Conservation (phyloP, 2,888 invertebrate genomes). For the Athalia cordata region DNA sequence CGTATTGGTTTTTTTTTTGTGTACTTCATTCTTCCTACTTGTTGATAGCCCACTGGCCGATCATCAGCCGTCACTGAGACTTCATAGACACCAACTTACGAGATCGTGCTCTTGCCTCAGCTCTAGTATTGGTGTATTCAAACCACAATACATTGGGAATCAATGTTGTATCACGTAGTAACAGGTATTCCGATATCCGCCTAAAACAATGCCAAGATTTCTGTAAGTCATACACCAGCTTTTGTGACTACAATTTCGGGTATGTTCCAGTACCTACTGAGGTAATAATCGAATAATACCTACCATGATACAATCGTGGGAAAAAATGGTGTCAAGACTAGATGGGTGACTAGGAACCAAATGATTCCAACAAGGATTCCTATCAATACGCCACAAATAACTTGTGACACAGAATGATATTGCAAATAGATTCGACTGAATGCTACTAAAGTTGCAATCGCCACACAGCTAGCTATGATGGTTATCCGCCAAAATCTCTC, state of each 20-base stretch:
- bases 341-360: conserved; percentile 89
- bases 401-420: conserved; percentile 90
- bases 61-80: conserved; percentile 86
- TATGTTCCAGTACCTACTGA: background rate
- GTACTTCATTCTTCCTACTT: conserved; percentile 54
- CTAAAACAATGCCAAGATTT: conserved; percentile 76
- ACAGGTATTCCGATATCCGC: conserved; percentile 88
- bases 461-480: conserved; percentile 79
- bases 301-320: conserved; percentile 91
- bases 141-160: conserved; percentile 96
- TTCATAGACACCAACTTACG: conserved; percentile 88
- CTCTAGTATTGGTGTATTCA: conserved; percentile 91
- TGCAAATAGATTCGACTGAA: conserved; percentile 87
- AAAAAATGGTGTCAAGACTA: conserved; percentile 88
- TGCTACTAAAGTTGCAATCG: conserved; percentile 79
- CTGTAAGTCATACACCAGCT: background rate
- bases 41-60: conserved; percentile 66
- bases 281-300: conserved; percentile 68
- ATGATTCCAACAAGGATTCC: conserved; percentile 84
- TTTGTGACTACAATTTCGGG: background rate
- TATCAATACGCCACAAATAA: conserved; percentile 84
- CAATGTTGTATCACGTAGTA: conserved; percentile 90
- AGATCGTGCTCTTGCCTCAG: conserved; percentile 87
- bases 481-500: conserved; percentile 84
- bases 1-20: background rate